phyloP scores from a whole-genome alignment of 2,113 vertebrate genomes.

The Salvator merianae region DNA sequence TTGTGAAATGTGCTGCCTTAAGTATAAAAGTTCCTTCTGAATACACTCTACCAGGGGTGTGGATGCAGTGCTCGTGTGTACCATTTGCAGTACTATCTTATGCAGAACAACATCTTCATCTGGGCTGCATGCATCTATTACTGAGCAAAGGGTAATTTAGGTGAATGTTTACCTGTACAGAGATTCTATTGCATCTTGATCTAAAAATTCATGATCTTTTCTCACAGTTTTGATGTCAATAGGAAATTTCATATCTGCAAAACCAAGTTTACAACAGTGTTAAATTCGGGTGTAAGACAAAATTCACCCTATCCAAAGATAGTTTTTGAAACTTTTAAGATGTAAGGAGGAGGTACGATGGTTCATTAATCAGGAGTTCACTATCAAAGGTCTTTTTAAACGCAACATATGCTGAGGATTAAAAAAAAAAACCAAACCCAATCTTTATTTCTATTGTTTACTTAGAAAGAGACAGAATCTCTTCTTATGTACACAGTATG shows the following conservation, averaged over 20 bases:
- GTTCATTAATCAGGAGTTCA: neutral
- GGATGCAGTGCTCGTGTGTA: too few relatives aligned
- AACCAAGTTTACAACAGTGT: slow-evolving; percentile 4
- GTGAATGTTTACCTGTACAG: slow-evolving; percentile 75
- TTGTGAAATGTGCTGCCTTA: too few relatives aligned
- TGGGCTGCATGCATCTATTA: neutral
- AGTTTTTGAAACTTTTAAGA: too few relatives aligned
- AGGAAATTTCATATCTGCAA: slow-evolving; percentile 78
- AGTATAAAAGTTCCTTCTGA: too few relatives aligned
- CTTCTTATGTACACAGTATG: neutral
- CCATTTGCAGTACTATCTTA: too few relatives aligned
- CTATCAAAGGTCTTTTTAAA: neutral
- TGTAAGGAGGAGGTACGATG: neutral
- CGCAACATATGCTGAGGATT: neutral
- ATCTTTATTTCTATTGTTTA: neutral
- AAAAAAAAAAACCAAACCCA: neutral
- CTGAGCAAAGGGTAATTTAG: slow-evolving; percentile 4
- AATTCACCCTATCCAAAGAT: neutral
- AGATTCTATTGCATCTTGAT: slow-evolving; percentile 77
- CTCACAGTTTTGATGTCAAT: slow-evolving; percentile 77
- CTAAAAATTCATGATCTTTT: slow-evolving; percentile 82
- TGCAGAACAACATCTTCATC: too few relatives aligned
- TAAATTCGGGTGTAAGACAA: neutral
- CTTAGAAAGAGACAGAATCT: neutral
- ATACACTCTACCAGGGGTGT: too few relatives aligned